Conservation (phyloP, 1,140 invertebrate genomes). For the Antheraea pernyi region DNA sequence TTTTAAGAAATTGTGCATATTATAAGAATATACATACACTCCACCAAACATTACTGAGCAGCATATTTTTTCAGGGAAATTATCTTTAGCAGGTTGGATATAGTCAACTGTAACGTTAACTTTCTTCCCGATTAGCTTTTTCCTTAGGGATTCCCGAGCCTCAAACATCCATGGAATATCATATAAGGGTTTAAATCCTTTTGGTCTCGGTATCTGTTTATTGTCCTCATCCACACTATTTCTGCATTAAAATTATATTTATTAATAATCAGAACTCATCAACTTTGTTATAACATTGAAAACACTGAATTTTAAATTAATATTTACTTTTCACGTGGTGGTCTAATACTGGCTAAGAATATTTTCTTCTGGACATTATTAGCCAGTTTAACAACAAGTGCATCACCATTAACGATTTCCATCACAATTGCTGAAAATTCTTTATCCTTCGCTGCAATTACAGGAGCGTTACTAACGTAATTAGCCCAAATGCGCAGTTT, state of each 20-base stretch:
- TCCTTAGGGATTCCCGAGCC: conserved; percentile 97
- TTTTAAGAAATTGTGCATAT: background rate
- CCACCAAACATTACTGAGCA: conserved; percentile 93
- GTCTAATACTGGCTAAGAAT: conserved; percentile 96
- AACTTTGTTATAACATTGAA: too few species aligned
- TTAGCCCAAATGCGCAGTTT: conserved; percentile 94
- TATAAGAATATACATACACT: conserved; percentile 81
- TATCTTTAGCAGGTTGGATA: conserved; percentile 95
- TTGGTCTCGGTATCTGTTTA: conserved; percentile 81
- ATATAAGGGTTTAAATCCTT: conserved; percentile 89
- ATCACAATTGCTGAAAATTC: conserved; percentile 92
- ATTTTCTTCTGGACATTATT: conserved; percentile 94
- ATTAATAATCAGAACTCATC: too few species aligned
- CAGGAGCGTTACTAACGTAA: conserved; percentile 83
- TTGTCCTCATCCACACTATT: conserved; percentile 80
- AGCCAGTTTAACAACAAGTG: conserved; percentile 89
- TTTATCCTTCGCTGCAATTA: conserved; percentile 88
- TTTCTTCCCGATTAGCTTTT: conserved; percentile 97
- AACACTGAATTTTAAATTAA: background rate
- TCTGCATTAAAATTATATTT: conserved; percentile 17
- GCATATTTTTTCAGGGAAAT: conserved; percentile 97
- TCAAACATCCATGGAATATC: conserved; percentile 99
- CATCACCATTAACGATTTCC: conserved; percentile 97
- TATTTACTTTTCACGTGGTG: conserved; percentile 87
- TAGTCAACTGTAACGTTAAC: conserved; percentile 97